Base-by-base conservation (phyloP, 2,113 vertebrate species). In the Perca flavescens region DNA sequence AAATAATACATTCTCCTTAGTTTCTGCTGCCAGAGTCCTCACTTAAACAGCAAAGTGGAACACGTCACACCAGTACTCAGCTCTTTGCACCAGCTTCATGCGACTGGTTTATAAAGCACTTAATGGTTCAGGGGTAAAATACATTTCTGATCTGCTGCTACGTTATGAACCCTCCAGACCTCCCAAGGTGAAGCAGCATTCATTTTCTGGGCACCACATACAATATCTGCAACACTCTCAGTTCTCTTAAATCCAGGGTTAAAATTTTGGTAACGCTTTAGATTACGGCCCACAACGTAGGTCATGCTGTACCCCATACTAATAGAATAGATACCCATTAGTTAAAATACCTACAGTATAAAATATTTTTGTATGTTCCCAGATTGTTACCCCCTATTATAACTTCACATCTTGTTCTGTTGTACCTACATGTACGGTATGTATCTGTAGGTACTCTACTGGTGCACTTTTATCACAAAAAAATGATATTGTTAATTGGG, bases 111-210 rank as follows among this genome's bases (percentile, higher is more conserved):
- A 82, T 78, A 21, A 74, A 73, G 46, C 68, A 11, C 40, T 14
- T 54, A 75, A 22, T 19, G 34, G 16, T 63, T 80, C 16, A 12
- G 46, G 13, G 60, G 17, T 64, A 72, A 80, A 83, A 71, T 21
- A 73, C n/a, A 67, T 67, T 50, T 80, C 50, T 85, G 73, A 78
- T 80, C 71, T 74, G 63, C 70, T 77, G 79, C 28, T 28, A 62
- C 21, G 4, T 76, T 40, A 69, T 67, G 46, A 83, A 63, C 58
- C 74, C 64, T 50, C 68, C 57, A 76, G 46, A 53, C 69, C 65
- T 73, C 76, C 78, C n/a, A 5, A 46, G 66, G 65, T 40, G 68
- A 77, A 82, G 73, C 78, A 46, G 43, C 17, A 68, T 63, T 76
- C 3, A 31, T 72, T 28, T 60, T 57, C 19, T 83, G 34, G 64